Evolutionary conservation across 2,797 vertebrate genomes (phyloP).

Genomic region (Peromyscus aztecus): DNA sequence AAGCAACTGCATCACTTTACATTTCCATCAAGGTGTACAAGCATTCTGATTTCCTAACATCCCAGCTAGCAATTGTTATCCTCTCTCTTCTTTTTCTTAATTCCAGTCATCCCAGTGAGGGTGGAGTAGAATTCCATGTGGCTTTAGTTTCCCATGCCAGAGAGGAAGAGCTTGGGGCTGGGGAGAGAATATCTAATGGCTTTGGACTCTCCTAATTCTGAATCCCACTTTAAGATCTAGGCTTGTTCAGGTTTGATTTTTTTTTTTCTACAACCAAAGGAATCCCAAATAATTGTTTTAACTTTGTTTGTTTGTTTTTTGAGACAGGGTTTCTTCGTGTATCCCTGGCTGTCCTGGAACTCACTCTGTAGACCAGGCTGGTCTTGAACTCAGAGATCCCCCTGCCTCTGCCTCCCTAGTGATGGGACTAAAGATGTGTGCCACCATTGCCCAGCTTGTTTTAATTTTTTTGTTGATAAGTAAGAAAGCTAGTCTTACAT

Average conservation of each 20-base stretch:
- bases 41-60: background rate
- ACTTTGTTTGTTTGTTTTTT: background rate
- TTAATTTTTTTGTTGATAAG: background rate
- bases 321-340: background rate
- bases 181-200: background rate
- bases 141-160: background rate
- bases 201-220: background rate
- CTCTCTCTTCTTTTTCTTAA: background rate
- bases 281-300: constrained; percentile 13
- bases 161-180: background rate
- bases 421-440: background rate
- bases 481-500: constrained; percentile 6
- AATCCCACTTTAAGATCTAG: background rate
- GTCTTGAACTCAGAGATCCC: background rate
- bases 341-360: background rate
- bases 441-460: background rate
- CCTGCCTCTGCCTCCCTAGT: background rate
- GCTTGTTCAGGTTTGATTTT: background rate
- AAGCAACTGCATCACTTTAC: background rate
- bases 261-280: constrained; percentile 5
- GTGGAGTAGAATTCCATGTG: background rate
- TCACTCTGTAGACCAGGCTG: background rate
- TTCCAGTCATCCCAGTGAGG: background rate
- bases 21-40: background rate
- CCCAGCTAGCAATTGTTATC: background rate